Base-by-base conservation (phyloP, 2,113 vertebrate genomes). In the Lanius collurio region DNA sequence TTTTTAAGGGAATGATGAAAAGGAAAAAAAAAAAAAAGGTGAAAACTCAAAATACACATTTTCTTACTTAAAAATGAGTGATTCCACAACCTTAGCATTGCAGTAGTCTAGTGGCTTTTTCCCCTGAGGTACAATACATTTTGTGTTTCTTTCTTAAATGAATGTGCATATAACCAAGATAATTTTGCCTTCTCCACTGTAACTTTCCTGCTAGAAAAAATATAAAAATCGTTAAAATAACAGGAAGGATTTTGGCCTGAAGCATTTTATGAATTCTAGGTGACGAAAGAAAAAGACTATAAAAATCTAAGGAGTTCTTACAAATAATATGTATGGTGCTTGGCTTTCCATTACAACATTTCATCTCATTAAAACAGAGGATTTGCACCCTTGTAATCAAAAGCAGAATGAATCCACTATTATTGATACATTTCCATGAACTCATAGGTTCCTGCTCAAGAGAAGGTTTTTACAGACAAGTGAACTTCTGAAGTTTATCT, bases 91-190 rank as follows among this genome's bases (percentile, higher is more conserved):
- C 42, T 88, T 63, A 94, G 27, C 42, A 55, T 79, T 88, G 55
- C 53, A 91, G 93, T 90, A 63, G 56, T 90, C 84, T 93, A 80
- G 30, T 77, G 63, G 55, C 33, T 91, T 94, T 95, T 74, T 18
- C 87, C 83, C 93, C 62, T 73, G 44, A 77, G 82, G 75, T 91
- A 63, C 37, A 70, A 74, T 74, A 85, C 64, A 94, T 85, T 93
- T 90, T 87, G 63, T 95, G 55, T 94, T 78, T 59, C 77, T 95
- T 93, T 74, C 82, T 80, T 73, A 92, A 96, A 94, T 95, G 70
- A 91, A 88, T 93, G 87, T 95, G 56, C 85, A 86, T 91, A 93
- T 87, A 95, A 84, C 73, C 86, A 83, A 93, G 83, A 89, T 95
- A 50, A 83, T 95, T 96, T 95, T 95, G 46, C 67, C 35, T 79